These are phyloP conservation scores for Melipona quadrifasciata DNA, from an alignment of 1,140 invertebrate genomes.

Conservation along the genomic window DNA sequence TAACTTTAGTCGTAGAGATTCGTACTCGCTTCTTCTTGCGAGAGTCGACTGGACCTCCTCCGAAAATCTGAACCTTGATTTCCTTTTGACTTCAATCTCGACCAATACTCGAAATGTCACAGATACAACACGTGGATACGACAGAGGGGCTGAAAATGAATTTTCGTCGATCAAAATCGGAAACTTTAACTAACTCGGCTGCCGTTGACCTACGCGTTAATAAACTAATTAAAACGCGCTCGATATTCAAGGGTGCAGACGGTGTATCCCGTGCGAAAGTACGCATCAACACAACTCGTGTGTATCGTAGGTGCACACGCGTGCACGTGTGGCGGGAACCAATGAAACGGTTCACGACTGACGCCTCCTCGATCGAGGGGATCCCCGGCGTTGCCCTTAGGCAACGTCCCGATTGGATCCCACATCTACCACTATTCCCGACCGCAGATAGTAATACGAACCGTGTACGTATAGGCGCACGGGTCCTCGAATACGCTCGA, in stretches of 20 bases:
- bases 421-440: constrained; percentile 53
- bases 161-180: not conserved
- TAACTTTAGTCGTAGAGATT: too few species aligned
- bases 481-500: constrained; percentile 6
- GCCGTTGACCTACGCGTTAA: not conserved
- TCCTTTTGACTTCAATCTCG: too few species aligned
- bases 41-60: too few species aligned
- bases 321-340: constrained; percentile 45
- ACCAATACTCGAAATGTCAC: not conserved
- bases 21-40: too few species aligned
- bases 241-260: not conserved
- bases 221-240: constrained; percentile 29
- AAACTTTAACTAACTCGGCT: not conserved
- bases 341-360: constrained; percentile 66
- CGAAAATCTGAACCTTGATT: too few species aligned
- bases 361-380: constrained; percentile 63
- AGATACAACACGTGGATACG: too few species aligned
- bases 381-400: constrained; percentile 52
- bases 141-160: not conserved
- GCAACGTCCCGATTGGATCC: constrained; percentile 62
- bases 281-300: constrained; percentile 8
- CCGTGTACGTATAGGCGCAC: constrained; percentile 23
- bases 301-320: constrained; percentile 11
- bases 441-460: constrained; percentile 58
- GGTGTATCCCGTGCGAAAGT: constrained; percentile 10